These are phyloP conservation scores for Thamnophis sirtalis DNA, from an alignment of 2,113 vertebrate genomes.

Conservation along the genomic window DNA sequence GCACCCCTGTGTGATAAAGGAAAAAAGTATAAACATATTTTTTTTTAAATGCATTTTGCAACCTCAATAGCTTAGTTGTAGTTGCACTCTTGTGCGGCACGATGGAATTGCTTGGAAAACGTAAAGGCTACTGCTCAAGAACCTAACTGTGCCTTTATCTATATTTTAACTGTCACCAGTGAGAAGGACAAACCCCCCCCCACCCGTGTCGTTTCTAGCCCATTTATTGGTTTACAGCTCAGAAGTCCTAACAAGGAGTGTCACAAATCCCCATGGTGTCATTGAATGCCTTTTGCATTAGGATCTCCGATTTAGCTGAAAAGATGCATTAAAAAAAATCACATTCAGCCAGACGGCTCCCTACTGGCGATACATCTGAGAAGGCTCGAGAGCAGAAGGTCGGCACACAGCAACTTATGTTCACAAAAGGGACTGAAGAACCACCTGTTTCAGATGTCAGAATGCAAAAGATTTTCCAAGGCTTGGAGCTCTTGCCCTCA, in stretches of 20 bases:
- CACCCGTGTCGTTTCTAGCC: constrained; percentile 29
- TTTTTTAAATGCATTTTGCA: neutral
- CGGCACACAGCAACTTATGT: constrained; percentile 22
- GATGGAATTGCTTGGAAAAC: constrained; percentile 33
- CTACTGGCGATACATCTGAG: constrained; percentile 53
- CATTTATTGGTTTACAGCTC: constrained; percentile 53
- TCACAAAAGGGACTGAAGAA: constrained; percentile 52
- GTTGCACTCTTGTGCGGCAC: constrained; percentile 26
- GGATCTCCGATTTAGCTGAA: constrained; percentile 58
- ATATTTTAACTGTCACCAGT: constrained; percentile 24
- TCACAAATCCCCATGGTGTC: constrained; percentile 40
- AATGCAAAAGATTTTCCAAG: constrained; percentile 49
- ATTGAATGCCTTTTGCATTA: constrained; percentile 56
- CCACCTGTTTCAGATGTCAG: constrained; percentile 54
- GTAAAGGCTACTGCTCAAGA: constrained; percentile 36
- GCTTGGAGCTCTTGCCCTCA: constrained; percentile 50
- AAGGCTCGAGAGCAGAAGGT: constrained; percentile 53
- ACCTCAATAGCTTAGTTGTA: neutral
- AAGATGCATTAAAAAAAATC: constrained; percentile 52
- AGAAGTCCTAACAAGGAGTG: constrained; percentile 38
- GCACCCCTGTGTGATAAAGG: no score
- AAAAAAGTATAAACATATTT: no score
- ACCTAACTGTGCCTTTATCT: constrained; percentile 31
- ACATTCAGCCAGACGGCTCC: constrained; percentile 43
- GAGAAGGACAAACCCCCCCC: neutral